phyloP scores from a whole-genome alignment of 1,140 invertebrate genomes.

The Teleogryllus occipitalis region DNA sequence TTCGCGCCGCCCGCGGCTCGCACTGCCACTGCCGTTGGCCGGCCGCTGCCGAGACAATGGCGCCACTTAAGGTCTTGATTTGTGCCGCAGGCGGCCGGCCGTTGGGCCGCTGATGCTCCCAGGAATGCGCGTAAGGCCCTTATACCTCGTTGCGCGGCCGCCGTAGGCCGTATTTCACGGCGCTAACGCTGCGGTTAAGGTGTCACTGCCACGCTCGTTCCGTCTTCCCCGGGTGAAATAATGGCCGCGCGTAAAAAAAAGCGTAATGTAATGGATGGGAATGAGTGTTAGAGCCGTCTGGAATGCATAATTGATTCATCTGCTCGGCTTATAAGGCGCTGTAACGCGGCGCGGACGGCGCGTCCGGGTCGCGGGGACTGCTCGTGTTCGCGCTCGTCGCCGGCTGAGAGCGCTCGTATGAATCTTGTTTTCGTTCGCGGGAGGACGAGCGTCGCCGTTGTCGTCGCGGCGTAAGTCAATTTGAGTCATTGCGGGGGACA shows the following conservation, averaged over 20 bases:
- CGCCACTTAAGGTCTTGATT: not conserved
- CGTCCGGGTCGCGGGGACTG: not conserved
- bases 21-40: too few relatives aligned
- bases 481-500: not conserved
- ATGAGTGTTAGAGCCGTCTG: not conserved
- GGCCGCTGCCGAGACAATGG: too few relatives aligned
- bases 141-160: not conserved
- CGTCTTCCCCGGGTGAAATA: not conserved
- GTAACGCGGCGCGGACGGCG: not conserved
- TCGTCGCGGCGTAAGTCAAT: not conserved
- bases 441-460: not conserved
- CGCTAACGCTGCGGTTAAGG: not conserved
- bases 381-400: not conserved
- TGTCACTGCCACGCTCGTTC: not conserved
- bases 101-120: not conserved
- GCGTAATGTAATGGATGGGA: not conserved
- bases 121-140: not conserved
- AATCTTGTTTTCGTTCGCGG: not conserved
- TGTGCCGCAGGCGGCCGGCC: not conserved
- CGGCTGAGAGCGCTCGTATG: not conserved
- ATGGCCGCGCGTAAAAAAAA: not conserved
- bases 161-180: not conserved
- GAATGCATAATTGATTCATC: slow-evolving; percentile 5
- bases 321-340: not conserved
- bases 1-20: too few relatives aligned